A percentile compares a stretch with the other conserved stretches of the same genome.
These are phyloP conservation scores for Trinorchestia longiramus DNA, from an alignment of 1,140 invertebrate species.

Conservation along the genomic window DNA sequence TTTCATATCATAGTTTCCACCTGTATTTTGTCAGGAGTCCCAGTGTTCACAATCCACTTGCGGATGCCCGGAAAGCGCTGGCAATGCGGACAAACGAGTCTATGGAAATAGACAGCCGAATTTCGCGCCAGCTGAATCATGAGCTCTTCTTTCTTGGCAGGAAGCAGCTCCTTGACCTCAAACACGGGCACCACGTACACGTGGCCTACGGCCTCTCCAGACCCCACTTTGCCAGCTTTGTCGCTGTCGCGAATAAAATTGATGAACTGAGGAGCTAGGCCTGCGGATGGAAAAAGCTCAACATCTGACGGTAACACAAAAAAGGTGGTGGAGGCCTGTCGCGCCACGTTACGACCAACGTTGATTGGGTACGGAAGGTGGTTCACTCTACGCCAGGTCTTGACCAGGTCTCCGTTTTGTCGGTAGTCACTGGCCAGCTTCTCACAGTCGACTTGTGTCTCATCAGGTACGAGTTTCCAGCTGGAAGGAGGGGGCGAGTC, in stretches of 20 bases:
- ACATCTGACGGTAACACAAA: slow-evolving; percentile 89
- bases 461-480: slow-evolving; percentile 59
- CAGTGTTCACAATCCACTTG: slow-evolving; percentile 74
- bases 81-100: slow-evolving; percentile 79
- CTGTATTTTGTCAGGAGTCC: slow-evolving; percentile 61
- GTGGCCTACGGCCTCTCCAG: slow-evolving; percentile 45
- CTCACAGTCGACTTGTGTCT: slow-evolving; percentile 58
- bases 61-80: slow-evolving; percentile 83
- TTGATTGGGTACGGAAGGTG: slow-evolving; percentile 89
- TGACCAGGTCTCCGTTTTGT: slow-evolving; percentile 78
- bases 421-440: slow-evolving; percentile 78
- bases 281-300: slow-evolving; percentile 80
- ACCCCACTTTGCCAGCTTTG: slow-evolving; percentile 42
- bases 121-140: slow-evolving; percentile 70
- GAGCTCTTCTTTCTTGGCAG: slow-evolving; percentile 71
- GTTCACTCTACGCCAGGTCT: slow-evolving; percentile 80
- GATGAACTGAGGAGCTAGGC: slow-evolving; percentile 64
- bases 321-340: slow-evolving; percentile 84
- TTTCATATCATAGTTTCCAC: slow-evolving; percentile 42
- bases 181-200: slow-evolving; percentile 74
- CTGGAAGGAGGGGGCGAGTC: slow-evolving; percentile 68
- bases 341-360: slow-evolving; percentile 86
- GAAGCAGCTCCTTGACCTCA: slow-evolving; percentile 77
- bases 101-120: slow-evolving; percentile 74
- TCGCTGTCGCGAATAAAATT: slow-evolving; percentile 59